These are phyloP conservation scores for Drosophila flavopinicola DNA, from an alignment of 2,888 invertebrate genomes.

Conservation along the genomic window DNA sequence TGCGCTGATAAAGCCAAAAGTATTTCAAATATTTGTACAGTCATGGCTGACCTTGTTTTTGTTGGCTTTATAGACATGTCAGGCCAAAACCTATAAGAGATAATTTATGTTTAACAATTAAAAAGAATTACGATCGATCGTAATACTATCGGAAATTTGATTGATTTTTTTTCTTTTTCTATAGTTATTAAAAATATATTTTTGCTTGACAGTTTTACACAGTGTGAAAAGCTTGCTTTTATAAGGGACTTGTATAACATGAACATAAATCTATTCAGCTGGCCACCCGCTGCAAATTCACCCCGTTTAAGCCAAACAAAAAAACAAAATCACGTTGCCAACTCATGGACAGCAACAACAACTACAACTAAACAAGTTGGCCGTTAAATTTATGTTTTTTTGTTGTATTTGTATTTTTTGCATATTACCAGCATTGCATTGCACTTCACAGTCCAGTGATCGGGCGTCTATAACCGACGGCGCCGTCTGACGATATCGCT, in stretches of 20 bases:
- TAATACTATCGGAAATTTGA: background rate
- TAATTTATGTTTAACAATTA: background rate
- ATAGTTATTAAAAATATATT: background rate
- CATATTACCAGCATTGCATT: slow-evolving; percentile 56
- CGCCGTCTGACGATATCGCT: slow-evolving; percentile 67
- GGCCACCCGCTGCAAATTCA: slow-evolving; percentile 4
- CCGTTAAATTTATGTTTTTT: slow-evolving; percentile 18
- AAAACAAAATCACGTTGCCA: slow-evolving; percentile 64
- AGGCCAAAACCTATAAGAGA: background rate
- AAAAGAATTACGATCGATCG: background rate
- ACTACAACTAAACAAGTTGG: slow-evolving; percentile 19
- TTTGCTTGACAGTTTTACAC: too few relatives aligned
- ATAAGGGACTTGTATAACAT: slow-evolving; percentile 2
- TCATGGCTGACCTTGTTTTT: slow-evolving; percentile 40
- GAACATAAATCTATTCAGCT: slow-evolving; percentile 1
- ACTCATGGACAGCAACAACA: slow-evolving; percentile 36
- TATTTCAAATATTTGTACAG: slow-evolving; percentile 50
- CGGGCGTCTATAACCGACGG: slow-evolving; percentile 69
- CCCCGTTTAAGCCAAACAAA: slow-evolving; percentile 8
- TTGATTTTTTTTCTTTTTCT: background rate
- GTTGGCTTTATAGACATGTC: slow-evolving; percentile 9
- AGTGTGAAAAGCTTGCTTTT: too few relatives aligned
- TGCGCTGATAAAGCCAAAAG: slow-evolving; percentile 42
- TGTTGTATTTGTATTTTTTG: slow-evolving; percentile 19
- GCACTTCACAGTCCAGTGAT: slow-evolving; percentile 80